Conservation (phyloP, 2,113 vertebrate species). For the Pterocles burchelli region DNA sequence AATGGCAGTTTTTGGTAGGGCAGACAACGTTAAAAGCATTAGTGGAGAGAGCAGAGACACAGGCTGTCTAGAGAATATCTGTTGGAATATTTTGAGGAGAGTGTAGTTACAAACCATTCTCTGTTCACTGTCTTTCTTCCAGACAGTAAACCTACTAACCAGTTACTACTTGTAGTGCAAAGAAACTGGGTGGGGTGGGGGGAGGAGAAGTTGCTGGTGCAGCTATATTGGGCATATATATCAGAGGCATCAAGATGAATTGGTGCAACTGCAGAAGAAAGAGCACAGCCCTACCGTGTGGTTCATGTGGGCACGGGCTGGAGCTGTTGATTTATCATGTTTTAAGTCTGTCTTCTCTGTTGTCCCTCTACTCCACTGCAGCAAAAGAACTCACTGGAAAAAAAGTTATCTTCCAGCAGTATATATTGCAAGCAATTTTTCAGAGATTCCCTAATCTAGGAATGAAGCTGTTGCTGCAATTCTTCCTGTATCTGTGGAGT, state of each 20-base stretch:
- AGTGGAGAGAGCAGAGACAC: background rate
- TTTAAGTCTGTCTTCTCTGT: background rate
- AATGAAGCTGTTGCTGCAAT: background rate
- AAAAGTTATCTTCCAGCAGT: background rate
- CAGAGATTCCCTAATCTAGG: background rate
- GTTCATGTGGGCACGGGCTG: background rate
- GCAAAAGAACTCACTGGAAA: background rate
- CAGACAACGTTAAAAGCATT: slow-evolving; percentile 32
- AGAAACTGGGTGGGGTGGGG: background rate
- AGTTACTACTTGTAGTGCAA: background rate
- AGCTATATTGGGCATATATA: background rate
- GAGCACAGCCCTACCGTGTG: background rate
- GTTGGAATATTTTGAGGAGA: background rate
- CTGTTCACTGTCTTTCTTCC: background rate
- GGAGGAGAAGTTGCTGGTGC: background rate
- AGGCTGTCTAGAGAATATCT: background rate
- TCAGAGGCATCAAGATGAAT: background rate
- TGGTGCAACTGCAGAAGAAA: background rate
- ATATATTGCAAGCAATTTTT: background rate
- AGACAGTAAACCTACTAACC: background rate
- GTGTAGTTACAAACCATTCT: background rate
- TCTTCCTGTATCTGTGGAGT: background rate
- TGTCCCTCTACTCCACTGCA: background rate
- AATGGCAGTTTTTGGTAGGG: slow-evolving; percentile 5
- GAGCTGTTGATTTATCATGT: background rate